phyloP scores from a whole-genome alignment of 2,113 vertebrate genomes.

The Diadophis punctatus region DNA sequence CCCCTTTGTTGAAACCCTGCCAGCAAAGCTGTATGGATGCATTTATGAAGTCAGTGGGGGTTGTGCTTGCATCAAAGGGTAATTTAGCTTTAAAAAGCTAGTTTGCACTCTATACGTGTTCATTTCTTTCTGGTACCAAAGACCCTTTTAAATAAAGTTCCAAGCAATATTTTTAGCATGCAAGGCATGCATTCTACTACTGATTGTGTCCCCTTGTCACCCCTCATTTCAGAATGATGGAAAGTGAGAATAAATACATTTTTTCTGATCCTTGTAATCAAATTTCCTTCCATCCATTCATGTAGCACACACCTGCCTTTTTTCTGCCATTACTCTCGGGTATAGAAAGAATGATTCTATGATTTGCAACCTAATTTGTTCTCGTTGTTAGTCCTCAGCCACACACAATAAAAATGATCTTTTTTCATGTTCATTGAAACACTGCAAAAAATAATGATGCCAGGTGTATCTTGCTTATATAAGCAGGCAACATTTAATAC shows the following conservation, averaged over 20 bases:
- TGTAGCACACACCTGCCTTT: constrained; percentile 32
- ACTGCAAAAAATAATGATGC: constrained; percentile 26
- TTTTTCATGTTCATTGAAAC: constrained; percentile 37
- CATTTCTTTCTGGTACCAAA: not conserved
- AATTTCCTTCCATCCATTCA: constrained; percentile 22
- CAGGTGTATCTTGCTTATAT: constrained; percentile 1
- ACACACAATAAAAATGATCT: not conserved
- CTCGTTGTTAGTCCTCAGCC: constrained; percentile 32
- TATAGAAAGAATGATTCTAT: not conserved
- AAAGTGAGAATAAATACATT: constrained; percentile 15
- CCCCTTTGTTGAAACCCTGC: not conserved
- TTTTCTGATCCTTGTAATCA: not conserved
- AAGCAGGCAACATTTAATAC: not conserved
- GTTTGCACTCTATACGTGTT: not conserved
- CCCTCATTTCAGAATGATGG: not conserved
- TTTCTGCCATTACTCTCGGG: constrained; percentile 15
- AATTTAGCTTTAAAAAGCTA: not conserved
- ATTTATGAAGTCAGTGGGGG: not conserved
- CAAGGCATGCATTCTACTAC: not conserved
- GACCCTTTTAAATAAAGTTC: not conserved
- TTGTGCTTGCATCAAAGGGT: not conserved
- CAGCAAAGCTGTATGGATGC: not conserved
- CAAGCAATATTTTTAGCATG: not conserved
- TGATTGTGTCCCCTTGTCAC: too few species aligned
- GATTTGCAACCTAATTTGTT: constrained; percentile 41